These are phyloP conservation scores for Adrianichthys oophorus DNA, from an alignment of 2,797 vertebrate genomes.

Conservation along the genomic window DNA sequence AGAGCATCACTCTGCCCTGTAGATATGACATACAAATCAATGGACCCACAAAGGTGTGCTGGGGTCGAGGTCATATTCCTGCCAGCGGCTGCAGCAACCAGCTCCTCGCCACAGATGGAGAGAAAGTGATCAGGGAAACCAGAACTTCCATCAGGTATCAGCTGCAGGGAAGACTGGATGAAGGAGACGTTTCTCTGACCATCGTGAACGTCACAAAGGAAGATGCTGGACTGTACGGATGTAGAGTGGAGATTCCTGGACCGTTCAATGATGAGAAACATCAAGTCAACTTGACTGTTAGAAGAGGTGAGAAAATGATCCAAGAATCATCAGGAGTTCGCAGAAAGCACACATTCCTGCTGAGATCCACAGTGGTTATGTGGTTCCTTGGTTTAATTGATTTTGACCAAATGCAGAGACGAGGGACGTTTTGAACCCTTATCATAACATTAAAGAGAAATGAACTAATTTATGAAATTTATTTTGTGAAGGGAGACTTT, in stretches of 20 bases:
- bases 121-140: constrained; percentile 12
- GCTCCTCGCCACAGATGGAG: constrained; percentile 17
- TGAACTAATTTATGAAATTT: too few relatives aligned
- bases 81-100: background rate
- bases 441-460: too few relatives aligned
- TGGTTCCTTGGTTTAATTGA: too few relatives aligned
- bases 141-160: constrained; percentile 61
- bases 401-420: too few relatives aligned
- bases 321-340: background rate
- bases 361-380: too few relatives aligned
- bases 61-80: constrained; percentile 73
- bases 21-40: constrained; percentile 22
- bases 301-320: constrained; percentile 58
- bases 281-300: constrained; percentile 54
- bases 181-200: constrained; percentile 80
- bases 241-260: constrained; percentile 75
- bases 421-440: too few relatives aligned
- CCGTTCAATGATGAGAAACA: constrained; percentile 70
- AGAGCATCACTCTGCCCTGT: constrained; percentile 74
- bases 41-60: constrained; percentile 65
- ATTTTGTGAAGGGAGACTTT: too few relatives aligned
- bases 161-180: constrained; percentile 62
- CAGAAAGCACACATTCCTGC: too few relatives aligned
- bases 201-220: constrained; percentile 49
- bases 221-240: constrained; percentile 83